Conservation (phyloP, 2,888 invertebrate species). For the Scotopteryx bipunctaria region DNA sequence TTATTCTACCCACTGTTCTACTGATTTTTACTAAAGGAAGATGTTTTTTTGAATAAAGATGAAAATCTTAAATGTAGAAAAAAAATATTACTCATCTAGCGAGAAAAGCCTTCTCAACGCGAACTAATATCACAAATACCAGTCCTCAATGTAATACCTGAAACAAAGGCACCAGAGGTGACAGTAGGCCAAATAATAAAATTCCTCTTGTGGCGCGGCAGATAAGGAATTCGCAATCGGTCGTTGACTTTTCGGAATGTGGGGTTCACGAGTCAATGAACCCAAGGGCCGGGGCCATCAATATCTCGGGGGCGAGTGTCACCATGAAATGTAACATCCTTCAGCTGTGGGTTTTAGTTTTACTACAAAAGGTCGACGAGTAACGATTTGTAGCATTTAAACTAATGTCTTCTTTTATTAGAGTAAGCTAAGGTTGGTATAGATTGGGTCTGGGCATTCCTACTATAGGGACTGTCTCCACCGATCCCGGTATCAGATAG, state of each 20-base stretch:
- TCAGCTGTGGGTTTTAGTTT: constrained; percentile 1
- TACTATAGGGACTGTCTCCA: no score
- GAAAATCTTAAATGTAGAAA: no score
- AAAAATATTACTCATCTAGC: no score
- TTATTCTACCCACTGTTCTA: background rate
- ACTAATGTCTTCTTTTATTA: no score
- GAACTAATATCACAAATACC: constrained; percentile 3
- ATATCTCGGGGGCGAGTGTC: constrained; percentile 14
- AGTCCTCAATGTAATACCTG: constrained; percentile 14
- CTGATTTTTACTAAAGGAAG: no score
- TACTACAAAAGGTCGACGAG: background rate
- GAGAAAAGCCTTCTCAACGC: no score
- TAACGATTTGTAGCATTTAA: background rate
- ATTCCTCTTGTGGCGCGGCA: constrained; percentile 13
- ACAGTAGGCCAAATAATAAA: constrained; percentile 21
- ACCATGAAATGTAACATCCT: constrained; percentile 4
- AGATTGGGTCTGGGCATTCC: no score
- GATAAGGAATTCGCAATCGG: constrained; percentile 26
- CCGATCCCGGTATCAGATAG: no score
- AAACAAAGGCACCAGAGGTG: constrained; percentile 16
- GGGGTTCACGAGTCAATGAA: constrained; percentile 18
- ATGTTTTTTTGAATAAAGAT: no score
- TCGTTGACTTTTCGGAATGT: constrained; percentile 22
- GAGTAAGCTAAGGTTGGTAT: no score
- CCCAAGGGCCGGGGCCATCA: constrained; percentile 19